A percentile compares a stretch with the other conserved stretches of the same genome.
phyloP scores from a whole-genome alignment of 2,888 invertebrate species.

The Ectropis crepuscularia region DNA sequence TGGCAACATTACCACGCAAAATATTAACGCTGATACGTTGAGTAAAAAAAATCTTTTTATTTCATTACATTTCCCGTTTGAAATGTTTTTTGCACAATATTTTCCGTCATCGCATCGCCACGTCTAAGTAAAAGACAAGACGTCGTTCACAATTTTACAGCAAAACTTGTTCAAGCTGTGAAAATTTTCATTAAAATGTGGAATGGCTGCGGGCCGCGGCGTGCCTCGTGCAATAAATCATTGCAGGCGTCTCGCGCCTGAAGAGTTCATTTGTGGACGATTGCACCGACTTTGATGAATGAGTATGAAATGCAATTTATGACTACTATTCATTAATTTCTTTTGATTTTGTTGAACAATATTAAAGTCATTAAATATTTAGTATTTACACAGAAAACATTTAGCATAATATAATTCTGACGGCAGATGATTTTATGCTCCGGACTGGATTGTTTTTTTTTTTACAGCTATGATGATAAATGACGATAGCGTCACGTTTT shows the following conservation, averaged over 20 bases:
- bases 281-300: constrained; percentile 44
- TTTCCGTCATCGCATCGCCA: constrained; percentile 4
- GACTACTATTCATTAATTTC: constrained; percentile 5
- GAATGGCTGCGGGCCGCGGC: constrained; percentile 27
- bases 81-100: too few species aligned
- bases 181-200: constrained; percentile 46
- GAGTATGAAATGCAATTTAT: constrained; percentile 21
- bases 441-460: too few species aligned
- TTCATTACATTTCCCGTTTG: not conserved
- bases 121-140: constrained; percentile 29
- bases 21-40: not conserved
- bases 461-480: too few species aligned
- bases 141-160: constrained; percentile 49
- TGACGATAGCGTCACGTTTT: too few species aligned
- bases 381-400: too few species aligned
- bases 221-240: constrained; percentile 46
- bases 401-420: too few species aligned
- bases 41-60: too few species aligned
- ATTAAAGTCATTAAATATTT: too few species aligned
- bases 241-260: constrained; percentile 40
- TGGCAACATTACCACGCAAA: too few species aligned
- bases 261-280: constrained; percentile 43
- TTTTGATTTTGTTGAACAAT: not conserved
- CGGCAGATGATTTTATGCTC: too few species aligned
- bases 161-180: constrained; percentile 52